Percentiles rank a stretch among this genome's conserved stretches.
Evolutionary conservation across 2,797 vertebrate species (phyloP).

Genomic region (Euphonia xanthogaster): DNA sequence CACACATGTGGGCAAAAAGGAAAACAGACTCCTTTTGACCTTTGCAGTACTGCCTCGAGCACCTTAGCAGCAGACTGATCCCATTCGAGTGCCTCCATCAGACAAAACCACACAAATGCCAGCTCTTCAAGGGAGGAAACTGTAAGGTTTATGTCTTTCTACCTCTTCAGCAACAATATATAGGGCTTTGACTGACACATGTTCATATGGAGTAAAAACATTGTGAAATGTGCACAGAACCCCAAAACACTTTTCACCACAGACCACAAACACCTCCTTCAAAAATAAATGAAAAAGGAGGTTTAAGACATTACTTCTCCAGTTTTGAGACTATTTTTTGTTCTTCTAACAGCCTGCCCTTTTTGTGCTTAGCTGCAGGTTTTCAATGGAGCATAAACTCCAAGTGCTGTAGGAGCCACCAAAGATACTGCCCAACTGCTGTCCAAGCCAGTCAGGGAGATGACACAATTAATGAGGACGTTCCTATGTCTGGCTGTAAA

Average conservation of each 20-base stretch:
- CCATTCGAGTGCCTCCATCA: background rate
- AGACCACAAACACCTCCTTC: conserved; percentile 10
- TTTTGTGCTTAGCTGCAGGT: background rate
- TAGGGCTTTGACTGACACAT: background rate
- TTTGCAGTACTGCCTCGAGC: background rate
- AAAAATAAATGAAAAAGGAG: background rate
- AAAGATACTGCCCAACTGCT: background rate
- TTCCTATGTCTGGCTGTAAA: background rate
- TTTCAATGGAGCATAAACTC: background rate
- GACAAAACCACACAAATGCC: background rate
- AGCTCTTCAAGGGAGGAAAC: conserved; percentile 4
- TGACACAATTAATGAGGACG: background rate
- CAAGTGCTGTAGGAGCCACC: background rate
- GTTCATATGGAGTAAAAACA: background rate
- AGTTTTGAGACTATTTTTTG: background rate
- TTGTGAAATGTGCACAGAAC: background rate
- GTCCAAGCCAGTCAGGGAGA: background rate
- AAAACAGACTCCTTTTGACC: background rate
- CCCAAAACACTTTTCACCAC: background rate
- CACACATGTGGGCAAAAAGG: background rate
- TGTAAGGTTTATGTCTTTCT: background rate
- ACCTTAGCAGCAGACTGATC: background rate
- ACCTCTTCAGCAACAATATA: background rate
- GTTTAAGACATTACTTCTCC: background rate
- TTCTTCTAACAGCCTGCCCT: background rate